phyloP scores from a whole-genome alignment of 2,888 invertebrate species.

The Stomorhina lunata region DNA sequence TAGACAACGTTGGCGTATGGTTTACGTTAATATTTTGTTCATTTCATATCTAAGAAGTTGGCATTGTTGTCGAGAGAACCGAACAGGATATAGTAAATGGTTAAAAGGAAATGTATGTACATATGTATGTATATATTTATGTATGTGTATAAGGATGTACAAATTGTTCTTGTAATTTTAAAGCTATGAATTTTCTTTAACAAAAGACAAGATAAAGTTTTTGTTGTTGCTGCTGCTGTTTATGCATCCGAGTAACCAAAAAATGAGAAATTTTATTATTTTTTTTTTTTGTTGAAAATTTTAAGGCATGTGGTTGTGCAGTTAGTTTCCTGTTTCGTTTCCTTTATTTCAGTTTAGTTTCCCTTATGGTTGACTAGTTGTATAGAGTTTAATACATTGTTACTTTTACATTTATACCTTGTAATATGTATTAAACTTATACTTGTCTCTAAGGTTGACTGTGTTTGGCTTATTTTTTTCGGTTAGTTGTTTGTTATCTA shows the following conservation, averaged over 20 bases:
- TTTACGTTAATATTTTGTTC: constrained; percentile 52
- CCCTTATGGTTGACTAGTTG: constrained; percentile 53
- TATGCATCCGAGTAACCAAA: background rate
- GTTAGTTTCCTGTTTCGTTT: constrained; percentile 37
- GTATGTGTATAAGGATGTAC: background rate
- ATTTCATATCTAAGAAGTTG: constrained; percentile 45
- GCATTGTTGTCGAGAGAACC: background rate
- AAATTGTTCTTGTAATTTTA: constrained; percentile 22
- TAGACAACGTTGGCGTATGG: constrained; percentile 46
- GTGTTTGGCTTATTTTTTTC: constrained; percentile 62
- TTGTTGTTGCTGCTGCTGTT: constrained; percentile 9
- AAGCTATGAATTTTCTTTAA: constrained; percentile 48
- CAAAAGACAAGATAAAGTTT: constrained; percentile 58
- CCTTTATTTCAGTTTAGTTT: constrained; percentile 34
- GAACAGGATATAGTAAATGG: background rate
- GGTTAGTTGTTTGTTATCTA: constrained; percentile 69
- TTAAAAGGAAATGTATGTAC: constrained; percentile 5
- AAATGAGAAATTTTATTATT: constrained; percentile 8
- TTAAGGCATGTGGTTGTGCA: constrained; percentile 21
- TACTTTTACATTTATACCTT: constrained; percentile 9
- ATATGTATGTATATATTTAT: background rate
- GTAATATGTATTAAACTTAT: background rate
- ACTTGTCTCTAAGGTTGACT: constrained; percentile 62
- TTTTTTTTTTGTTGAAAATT: background rate
- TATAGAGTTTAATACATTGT: background rate